Evolutionary conservation across 1,140 invertebrate species (phyloP).

Genomic region (Neodiprion virginianus): DNA sequence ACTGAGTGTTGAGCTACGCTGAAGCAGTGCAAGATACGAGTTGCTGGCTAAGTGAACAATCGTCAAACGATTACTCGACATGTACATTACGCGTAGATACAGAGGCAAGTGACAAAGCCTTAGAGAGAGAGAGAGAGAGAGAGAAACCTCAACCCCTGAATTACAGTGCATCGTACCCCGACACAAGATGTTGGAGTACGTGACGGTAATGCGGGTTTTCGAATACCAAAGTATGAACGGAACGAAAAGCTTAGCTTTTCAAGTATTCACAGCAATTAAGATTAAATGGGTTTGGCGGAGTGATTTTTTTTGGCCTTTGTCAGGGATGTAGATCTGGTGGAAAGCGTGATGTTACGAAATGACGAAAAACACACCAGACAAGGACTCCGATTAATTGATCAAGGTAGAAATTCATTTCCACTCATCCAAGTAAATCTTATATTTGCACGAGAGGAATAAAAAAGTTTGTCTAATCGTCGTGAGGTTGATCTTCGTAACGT

Average conservation of each 20-base stretch:
- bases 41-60: no score
- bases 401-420: no score
- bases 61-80: background rate
- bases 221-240: background rate
- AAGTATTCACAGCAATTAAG: slow-evolving; percentile 16
- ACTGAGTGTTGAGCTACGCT: no score
- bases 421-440: no score
- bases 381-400: no score
- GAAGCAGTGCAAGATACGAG: no score
- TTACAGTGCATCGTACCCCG: background rate
- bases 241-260: background rate
- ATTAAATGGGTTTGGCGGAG: background rate
- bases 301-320: background rate
- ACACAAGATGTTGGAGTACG: slow-evolving; percentile 1
- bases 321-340: no score
- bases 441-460: no score
- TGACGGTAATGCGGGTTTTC: background rate
- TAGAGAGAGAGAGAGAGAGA: slow-evolving; percentile 7
- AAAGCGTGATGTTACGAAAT: no score
- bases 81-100: background rate
- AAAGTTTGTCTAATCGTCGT: no score
- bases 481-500: no score
- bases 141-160: background rate
- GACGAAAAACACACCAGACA: no score
- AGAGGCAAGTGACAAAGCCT: background rate